Conservation (phyloP, 2,113 vertebrate genomes). For the Gambusia affinis region DNA sequence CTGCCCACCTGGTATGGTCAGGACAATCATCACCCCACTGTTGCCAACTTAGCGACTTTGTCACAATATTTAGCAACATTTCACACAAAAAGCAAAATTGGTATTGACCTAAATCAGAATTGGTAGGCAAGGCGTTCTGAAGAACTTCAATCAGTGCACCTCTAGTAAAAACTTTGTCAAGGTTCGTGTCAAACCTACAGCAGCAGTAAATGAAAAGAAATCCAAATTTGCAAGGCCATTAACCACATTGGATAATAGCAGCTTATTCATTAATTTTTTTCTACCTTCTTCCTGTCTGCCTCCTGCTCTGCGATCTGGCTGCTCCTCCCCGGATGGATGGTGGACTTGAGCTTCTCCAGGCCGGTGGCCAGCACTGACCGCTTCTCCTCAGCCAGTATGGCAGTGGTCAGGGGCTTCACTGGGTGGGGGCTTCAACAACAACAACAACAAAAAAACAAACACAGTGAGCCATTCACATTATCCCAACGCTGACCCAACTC, state of each 20-base stretch:
- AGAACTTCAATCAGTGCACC: too few relatives aligned
- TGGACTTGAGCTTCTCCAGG: conserved; percentile 88
- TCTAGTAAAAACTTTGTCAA: too few relatives aligned
- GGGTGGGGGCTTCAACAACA: conserved; percentile 84
- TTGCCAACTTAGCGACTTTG: too few relatives aligned
- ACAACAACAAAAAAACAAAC: neutral
- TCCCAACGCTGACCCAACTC: neutral
- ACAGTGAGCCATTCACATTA: conserved; percentile 12
- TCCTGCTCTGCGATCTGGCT: conserved; percentile 76
- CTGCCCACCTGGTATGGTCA: too few relatives aligned
- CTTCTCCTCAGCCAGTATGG: conserved; percentile 76
- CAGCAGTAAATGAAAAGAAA: too few relatives aligned
- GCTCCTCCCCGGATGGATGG: conserved; percentile 80
- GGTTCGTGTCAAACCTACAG: too few relatives aligned
- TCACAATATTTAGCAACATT: too few relatives aligned
- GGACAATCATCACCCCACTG: too few relatives aligned
- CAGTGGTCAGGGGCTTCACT: conserved; percentile 88
- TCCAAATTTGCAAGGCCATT: neutral
- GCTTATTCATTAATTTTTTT: neutral
- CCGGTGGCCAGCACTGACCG: conserved; percentile 83
- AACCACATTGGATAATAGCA: neutral
- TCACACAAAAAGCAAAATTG: too few relatives aligned
- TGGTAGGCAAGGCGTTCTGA: too few relatives aligned
- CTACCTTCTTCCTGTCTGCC: conserved; percentile 83
- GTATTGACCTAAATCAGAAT: too few relatives aligned